Evolutionary conservation across 2,888 invertebrate genomes (phyloP).

Genomic region (Drosophila hamatofila): DNA sequence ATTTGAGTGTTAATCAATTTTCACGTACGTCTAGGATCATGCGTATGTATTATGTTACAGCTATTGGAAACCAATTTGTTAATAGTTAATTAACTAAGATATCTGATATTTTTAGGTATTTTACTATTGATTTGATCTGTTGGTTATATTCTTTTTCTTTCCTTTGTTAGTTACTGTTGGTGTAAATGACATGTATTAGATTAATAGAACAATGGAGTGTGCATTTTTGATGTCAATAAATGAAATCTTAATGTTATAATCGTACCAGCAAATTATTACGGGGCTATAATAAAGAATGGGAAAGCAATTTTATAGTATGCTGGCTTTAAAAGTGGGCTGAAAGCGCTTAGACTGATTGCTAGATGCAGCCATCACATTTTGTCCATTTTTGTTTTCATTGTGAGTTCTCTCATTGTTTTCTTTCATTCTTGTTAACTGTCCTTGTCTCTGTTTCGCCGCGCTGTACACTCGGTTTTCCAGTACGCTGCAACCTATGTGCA

Average conservation of each 20-base stretch:
- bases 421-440: slow-evolving; percentile 32
- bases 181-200: slow-evolving; percentile 42
- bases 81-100: slow-evolving; percentile 18
- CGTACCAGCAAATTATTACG: slow-evolving; percentile 23
- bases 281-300: background rate
- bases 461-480: slow-evolving; percentile 29
- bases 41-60: slow-evolving; percentile 18
- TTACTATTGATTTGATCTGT: slow-evolving; percentile 3
- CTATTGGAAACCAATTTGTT: slow-evolving; percentile 32
- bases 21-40: background rate
- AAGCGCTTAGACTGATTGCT: slow-evolving; percentile 16
- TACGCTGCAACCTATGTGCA: slow-evolving; percentile 38
- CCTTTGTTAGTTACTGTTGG: slow-evolving; percentile 31
- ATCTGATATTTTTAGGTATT: background rate
- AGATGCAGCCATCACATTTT: slow-evolving; percentile 14
- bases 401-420: slow-evolving; percentile 27
- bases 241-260: slow-evolving; percentile 71
- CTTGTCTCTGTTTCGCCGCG: slow-evolving; percentile 27
- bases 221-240: slow-evolving; percentile 78
- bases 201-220: slow-evolving; percentile 64
- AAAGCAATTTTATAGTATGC: background rate
- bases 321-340: background rate
- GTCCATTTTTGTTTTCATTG: slow-evolving; percentile 22
- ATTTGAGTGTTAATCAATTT: slow-evolving; percentile 32
- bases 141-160: slow-evolving; percentile 2